These are phyloP conservation scores for Sesia apiformis DNA, from an alignment of 2,888 invertebrate species.

Conservation along the genomic window DNA sequence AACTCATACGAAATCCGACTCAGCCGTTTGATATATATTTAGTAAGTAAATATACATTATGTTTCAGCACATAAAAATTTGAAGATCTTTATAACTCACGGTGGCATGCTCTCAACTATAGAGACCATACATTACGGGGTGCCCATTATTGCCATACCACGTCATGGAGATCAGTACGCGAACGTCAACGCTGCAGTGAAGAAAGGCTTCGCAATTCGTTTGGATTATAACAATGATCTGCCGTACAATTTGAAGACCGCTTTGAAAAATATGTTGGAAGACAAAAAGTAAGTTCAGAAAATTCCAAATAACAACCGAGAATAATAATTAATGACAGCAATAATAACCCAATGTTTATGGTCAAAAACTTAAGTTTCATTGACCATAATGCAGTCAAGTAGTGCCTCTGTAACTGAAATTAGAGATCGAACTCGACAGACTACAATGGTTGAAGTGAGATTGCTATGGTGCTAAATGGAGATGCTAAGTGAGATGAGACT, in stretches of 20 bases:
- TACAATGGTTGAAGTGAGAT: too few relatives aligned
- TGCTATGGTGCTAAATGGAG: too few relatives aligned
- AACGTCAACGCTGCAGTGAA: conserved; percentile 7
- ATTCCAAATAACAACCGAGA: too few relatives aligned
- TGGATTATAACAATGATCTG: neutral
- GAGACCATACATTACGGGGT: conserved; percentile 12
- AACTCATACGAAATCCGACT: too few relatives aligned
- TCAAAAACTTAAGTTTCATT: neutral
- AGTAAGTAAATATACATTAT: too few relatives aligned
- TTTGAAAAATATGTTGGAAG: neutral
- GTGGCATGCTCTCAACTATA: conserved; percentile 10
- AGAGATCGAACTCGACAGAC: neutral
- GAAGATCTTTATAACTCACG: conserved; percentile 12
- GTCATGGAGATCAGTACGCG: conserved; percentile 8
- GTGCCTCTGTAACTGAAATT: neutral
- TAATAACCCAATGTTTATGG: neutral
- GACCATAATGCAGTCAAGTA: neutral
- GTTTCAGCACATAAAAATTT: conserved; percentile 11
- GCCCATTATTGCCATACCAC: conserved; percentile 10
- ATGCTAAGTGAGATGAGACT: too few relatives aligned
- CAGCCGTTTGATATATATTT: too few relatives aligned
- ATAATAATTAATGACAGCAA: too few relatives aligned
- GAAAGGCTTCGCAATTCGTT: conserved; percentile 6
- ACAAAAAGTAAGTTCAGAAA: neutral
- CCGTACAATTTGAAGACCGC: neutral